These are phyloP conservation scores for Etheostoma spectabile DNA, from an alignment of 2,113 vertebrate genomes.

Conservation along the genomic window DNA sequence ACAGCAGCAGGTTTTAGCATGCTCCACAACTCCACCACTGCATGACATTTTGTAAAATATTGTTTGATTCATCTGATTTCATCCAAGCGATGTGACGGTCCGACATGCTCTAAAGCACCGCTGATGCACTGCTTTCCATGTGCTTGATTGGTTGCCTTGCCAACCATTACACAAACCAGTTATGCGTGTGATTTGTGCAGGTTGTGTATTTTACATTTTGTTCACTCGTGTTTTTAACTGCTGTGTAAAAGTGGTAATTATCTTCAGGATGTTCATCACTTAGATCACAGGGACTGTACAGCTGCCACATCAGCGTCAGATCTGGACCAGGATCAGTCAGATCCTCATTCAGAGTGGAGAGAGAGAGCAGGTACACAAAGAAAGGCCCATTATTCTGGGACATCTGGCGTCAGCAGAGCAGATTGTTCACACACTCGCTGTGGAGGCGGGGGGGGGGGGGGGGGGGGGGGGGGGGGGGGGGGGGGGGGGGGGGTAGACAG, in stretches of 20 bases:
- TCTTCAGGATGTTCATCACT: slow-evolving; percentile 17
- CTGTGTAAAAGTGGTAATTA: slow-evolving; percentile 23
- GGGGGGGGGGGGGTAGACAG: slow-evolving; percentile 51
- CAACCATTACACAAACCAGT: background rate
- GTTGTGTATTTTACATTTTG: background rate
- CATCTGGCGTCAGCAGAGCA: slow-evolving; percentile 59
- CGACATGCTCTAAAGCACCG: background rate
- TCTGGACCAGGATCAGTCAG: slow-evolving; percentile 32
- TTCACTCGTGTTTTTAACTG: background rate
- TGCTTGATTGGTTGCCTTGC: slow-evolving; percentile 11
- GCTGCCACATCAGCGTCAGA: background rate
- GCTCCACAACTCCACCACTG: background rate
- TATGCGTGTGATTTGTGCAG: background rate
- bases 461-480: too few relatives aligned
- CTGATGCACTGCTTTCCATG: background rate
- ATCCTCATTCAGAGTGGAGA: slow-evolving; percentile 39
- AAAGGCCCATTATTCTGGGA: slow-evolving; percentile 52
- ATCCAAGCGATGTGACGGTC: background rate
- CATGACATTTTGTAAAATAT: background rate
- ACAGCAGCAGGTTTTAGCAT: background rate
- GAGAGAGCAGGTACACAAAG: slow-evolving; percentile 62
- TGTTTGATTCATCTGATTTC: background rate
- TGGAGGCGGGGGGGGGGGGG: too few relatives aligned
- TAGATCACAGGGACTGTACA: slow-evolving; percentile 14
- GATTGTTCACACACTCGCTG: slow-evolving; percentile 59